Percentiles rank a stretch among this genome's conserved stretches.
phyloP scores from a whole-genome alignment of 2,888 invertebrate genomes.

The Colostygia pectinataria region DNA sequence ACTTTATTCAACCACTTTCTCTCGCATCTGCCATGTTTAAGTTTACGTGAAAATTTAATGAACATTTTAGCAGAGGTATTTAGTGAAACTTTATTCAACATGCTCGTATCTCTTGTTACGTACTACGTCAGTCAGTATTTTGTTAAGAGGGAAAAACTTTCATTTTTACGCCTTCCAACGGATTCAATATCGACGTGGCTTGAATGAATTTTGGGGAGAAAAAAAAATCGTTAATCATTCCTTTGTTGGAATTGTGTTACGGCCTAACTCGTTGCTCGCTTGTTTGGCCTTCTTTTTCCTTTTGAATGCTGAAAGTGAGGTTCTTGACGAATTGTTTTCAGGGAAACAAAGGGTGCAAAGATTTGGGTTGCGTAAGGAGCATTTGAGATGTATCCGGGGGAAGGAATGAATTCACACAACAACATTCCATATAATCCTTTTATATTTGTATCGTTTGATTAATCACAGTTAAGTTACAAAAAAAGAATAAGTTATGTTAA shows the following conservation, averaged over 20 bases:
- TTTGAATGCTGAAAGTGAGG: conserved; percentile 72
- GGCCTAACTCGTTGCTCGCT: conserved; percentile 81
- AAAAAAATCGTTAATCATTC: conserved; percentile 81
- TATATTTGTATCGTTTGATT: conserved; percentile 19
- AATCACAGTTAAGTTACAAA: conserved; percentile 10
- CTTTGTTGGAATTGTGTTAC: conserved; percentile 83
- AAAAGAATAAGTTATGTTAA: neutral
- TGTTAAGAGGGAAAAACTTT: conserved; percentile 76
- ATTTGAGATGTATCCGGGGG: conserved; percentile 38
- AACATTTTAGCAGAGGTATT: neutral
- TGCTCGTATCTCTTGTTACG: conserved; percentile 18
- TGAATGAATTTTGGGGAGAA: conserved; percentile 74
- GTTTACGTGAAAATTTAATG: conserved; percentile 5
- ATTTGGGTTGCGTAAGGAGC: conserved; percentile 45
- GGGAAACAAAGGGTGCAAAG: conserved; percentile 59
- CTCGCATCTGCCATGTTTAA: conserved; percentile 1
- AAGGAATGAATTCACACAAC: conserved; percentile 34
- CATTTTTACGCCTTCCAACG: conserved; percentile 80
- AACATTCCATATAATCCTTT: conserved; percentile 7
- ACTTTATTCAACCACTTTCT: conserved; percentile 5
- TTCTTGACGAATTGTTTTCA: conserved; percentile 80
- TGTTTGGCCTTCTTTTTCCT: conserved; percentile 80
- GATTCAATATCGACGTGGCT: conserved; percentile 82
- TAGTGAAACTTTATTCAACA: conserved; percentile 6
- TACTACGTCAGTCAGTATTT: conserved; percentile 57